Evolutionary conservation across 2,113 vertebrate genomes (phyloP), one percentile per base, ranked within the genome.

Genomic region (Cyprichromis sp.): DNA sequence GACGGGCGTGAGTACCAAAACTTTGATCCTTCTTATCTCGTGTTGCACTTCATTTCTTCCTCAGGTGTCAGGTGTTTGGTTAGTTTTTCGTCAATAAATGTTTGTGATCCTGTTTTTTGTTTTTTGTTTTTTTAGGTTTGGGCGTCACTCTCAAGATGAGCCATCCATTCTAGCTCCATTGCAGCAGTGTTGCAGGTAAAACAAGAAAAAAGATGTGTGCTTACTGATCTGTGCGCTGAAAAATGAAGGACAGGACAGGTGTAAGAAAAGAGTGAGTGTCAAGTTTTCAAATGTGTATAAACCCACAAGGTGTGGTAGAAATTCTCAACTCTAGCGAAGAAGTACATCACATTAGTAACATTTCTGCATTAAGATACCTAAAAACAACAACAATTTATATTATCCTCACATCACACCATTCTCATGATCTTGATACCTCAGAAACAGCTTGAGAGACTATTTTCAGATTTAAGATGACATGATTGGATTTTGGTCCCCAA

Each of bases 171-270:
- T 99, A 91, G 97, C 96, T 84, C 98, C 98, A 38, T 94, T 99
- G 88, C 97, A 95, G 42, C 98, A 99, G 89, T 99, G 98, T 90
- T 99, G 98, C 97, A 98, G 98, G 98, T 99, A 96, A 1, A 91
- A 52, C 4, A 0, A 82, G n/a, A n/a, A 0, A 78, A 52, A 78
- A 78, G 42, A 19, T 50, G 26, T 2, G 10, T 11, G 9, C 10
- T 78, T 29, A 50, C 24, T 31, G 9, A 78, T 78, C 10, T 50
- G 26, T 78, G 71, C 9, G 2, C 42, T 19, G 16, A 78, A 12
- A 78, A 50, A 50, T 78, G 71, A 50, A 5, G 24, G 42, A 8
- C 10, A 2, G 73, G 73, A 78, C 6, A 78, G 45, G 45, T 78
- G 24, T 78, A 19, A 50, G 42, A 50, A 50, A 26, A 14, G 16